Base-by-base conservation (phyloP, 1,140 invertebrate species). In the Plodia interpunctella region DNA sequence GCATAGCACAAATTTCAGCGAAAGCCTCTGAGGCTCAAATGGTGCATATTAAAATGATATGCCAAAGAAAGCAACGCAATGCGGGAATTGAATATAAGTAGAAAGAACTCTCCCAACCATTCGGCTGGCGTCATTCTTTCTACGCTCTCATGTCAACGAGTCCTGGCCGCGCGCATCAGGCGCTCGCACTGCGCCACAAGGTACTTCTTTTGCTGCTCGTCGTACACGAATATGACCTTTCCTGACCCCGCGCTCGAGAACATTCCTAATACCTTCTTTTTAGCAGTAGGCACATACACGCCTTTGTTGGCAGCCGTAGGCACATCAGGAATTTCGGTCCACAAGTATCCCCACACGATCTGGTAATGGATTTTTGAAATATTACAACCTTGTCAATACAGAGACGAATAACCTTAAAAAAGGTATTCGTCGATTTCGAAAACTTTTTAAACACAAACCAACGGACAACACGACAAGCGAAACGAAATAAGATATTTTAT, bases 261-360 rank as follows among this genome's bases (percentile, higher is more conserved):
- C 81, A 88, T 86, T 28, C 87, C 88, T 10, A 90, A 60, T 21
- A 88, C 78, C 62, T 90, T 90, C 71, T 80, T 85, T 69, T 88
- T 90, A 5, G 82, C 82, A 0, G 80, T 84, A 5, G 88, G 83
- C 15, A 90, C 77, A 65, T 83, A 90, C 0, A 90, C 88, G 8
- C 90, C 88, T 54, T 84, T 87, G 30, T 73, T 74, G 0, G 87
- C 85, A 0, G 80, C 66, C 5, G 78, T 81, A 13, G 90, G 90
- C 49, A 78, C 70, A 17, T 87, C 85, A 0, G 88, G 87, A 0
- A 90, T 72, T 58, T 90, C 88, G 15, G 75, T 59, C 90, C 90
- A 90, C 1, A 90, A 74, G 65, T 89, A 90, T 9, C 82, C 69
- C 90, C 90, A 90, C 4, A 90, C 76, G 58, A 90, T 87, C 90